A percentile compares a stretch with the other conserved stretches of the same genome.
Evolutionary conservation across 2,888 invertebrate genomes (phyloP).

Genomic region (Plutella xylostella): DNA sequence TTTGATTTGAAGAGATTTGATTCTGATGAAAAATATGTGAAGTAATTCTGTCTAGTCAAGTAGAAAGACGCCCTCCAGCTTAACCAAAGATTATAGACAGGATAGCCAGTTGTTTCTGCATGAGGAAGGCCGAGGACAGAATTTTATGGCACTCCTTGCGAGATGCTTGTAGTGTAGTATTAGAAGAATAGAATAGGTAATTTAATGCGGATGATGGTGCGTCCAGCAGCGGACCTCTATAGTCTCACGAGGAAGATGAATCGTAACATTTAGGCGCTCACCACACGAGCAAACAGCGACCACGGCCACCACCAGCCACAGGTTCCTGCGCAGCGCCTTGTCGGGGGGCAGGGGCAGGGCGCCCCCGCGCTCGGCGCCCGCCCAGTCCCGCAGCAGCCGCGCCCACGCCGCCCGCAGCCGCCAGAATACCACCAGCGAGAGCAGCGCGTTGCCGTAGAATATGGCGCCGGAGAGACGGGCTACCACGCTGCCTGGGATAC

Average conservation of each 20-base stretch:
- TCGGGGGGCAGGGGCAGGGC: conserved; percentile 29
- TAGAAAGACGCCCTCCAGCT: too few species aligned
- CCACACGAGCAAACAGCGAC: conserved; percentile 26
- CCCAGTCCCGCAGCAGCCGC: conserved; percentile 32
- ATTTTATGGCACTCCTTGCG: too few species aligned
- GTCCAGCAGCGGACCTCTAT: too few species aligned
- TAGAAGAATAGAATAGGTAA: too few species aligned
- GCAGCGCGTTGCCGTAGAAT: conserved; percentile 66
- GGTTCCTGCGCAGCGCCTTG: conserved; percentile 24
- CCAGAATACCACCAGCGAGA: conserved; percentile 63
- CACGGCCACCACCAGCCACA: conserved; percentile 23
- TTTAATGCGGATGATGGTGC: too few species aligned
- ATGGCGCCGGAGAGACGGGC: conserved; percentile 48
- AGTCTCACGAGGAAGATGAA: background rate
- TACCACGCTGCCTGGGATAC: conserved; percentile 33
- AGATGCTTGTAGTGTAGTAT: too few species aligned
- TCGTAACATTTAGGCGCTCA: conserved; percentile 20
- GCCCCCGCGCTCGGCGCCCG: conserved; percentile 26
- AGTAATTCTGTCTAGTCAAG: too few species aligned
- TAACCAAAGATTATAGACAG: too few species aligned
- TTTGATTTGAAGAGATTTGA: too few species aligned
- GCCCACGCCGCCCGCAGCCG: conserved; percentile 42
- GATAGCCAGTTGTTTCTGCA: too few species aligned
- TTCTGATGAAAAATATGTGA: too few species aligned
- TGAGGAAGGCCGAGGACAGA: too few species aligned